Conservation (phyloP, 2,888 invertebrate genomes). For the Pachycephus smyrnensis region DNA sequence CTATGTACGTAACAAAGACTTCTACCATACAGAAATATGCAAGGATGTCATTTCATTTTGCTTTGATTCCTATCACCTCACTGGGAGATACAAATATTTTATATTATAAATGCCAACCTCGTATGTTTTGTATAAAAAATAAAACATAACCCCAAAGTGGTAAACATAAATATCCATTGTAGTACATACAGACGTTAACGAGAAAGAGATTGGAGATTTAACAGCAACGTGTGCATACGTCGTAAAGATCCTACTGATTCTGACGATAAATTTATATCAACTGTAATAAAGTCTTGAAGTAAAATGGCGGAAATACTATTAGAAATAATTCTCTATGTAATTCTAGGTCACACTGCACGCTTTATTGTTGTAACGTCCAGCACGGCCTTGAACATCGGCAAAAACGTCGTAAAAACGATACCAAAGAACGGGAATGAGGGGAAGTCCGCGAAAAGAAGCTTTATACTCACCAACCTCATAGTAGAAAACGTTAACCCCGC, state of each 20-base stretch:
- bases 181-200: neutral
- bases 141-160: neutral
- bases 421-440: neutral
- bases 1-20: neutral
- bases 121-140: neutral
- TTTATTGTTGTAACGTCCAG: neutral
- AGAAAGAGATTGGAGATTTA: neutral
- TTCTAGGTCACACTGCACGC: neutral
- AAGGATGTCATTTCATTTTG: neutral
- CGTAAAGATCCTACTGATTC: neutral
- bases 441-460: slow-evolving; percentile 9
- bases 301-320: neutral
- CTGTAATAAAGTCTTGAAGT: neutral
- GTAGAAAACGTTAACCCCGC: neutral
- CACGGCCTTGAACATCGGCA: neutral
- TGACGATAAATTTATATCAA: neutral
- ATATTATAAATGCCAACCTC: neutral
- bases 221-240: neutral
- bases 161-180: neutral
- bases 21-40: neutral
- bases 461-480: slow-evolving; percentile 16
- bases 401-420: too few relatives aligned
- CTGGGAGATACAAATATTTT: neutral
- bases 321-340: neutral
- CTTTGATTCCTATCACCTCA: neutral